These are phyloP conservation scores for Colius striatus DNA, from an alignment of 2,113 vertebrate species.

Conservation along the genomic window DNA sequence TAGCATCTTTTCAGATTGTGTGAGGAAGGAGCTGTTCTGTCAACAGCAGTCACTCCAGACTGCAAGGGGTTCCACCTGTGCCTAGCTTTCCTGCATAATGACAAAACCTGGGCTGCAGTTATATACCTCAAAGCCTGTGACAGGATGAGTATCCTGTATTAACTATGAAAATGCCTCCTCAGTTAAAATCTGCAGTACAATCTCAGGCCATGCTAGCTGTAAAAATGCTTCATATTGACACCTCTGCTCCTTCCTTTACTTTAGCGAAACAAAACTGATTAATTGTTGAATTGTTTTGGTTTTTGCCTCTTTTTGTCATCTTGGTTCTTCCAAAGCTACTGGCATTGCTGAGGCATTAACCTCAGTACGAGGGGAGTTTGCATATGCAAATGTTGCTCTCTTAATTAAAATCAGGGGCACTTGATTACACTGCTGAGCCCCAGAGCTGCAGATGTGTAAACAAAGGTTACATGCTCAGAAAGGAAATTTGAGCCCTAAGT, in stretches of 20 bases:
- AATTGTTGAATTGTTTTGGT: neutral
- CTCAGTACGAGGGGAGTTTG: neutral
- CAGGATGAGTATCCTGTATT: neutral
- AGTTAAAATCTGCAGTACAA: neutral
- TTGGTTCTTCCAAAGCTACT: neutral
- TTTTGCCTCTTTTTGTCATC: neutral
- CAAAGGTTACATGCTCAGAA: conserved; percentile 34
- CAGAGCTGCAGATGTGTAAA: conserved; percentile 45
- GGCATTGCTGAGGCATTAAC: neutral
- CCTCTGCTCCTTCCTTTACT: neutral
- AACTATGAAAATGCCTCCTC: neutral
- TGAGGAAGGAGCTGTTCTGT: neutral
- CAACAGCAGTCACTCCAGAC: neutral
- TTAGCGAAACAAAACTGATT: neutral
- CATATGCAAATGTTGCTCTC: conserved; percentile 36
- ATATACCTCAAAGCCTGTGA: neutral
- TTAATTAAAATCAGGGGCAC: conserved; percentile 55
- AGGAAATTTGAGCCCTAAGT: conserved; percentile 16
- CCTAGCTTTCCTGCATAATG: neutral
- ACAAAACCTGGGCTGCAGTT: neutral
- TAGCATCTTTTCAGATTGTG: neutral
- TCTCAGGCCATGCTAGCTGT: neutral
- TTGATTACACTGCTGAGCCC: conserved; percentile 45
- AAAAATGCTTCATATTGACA: neutral
- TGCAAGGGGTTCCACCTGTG: neutral